Evolutionary conservation across 2,888 invertebrate genomes (phyloP).

Genomic region (Microdon myrmicae): DNA sequence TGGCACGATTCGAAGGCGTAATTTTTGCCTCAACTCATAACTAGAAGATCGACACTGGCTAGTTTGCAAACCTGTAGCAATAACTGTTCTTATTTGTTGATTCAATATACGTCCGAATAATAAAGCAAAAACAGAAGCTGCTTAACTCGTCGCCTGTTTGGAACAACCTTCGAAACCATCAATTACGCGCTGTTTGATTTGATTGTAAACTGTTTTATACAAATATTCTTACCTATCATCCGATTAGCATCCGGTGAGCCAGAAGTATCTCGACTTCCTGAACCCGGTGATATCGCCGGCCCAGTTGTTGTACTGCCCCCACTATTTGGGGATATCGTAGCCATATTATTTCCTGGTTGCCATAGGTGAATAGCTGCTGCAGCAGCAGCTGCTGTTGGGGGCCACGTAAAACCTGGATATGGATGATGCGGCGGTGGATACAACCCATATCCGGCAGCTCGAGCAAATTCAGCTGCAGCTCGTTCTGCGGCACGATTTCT

Average conservation of each 20-base stretch:
- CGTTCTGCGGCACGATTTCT: slow-evolving; percentile 95
- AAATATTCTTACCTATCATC: slow-evolving; percentile 62
- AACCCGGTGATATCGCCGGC: slow-evolving; percentile 69
- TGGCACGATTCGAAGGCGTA: no score
- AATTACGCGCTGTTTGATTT: background rate
- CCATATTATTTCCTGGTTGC: slow-evolving; percentile 70
- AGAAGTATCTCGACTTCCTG: slow-evolving; percentile 64
- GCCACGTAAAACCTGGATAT: slow-evolving; percentile 71
- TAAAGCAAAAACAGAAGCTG: no score
- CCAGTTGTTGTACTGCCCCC: slow-evolving; percentile 68
- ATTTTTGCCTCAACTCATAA: no score
- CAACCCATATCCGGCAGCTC: slow-evolving; percentile 89
- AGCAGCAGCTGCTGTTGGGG: slow-evolving; percentile 65
- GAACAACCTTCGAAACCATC: no score
- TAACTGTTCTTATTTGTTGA: no score
- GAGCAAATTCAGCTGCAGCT: slow-evolving; percentile 94
- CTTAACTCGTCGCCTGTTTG: no score
- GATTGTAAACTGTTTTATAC: no score
- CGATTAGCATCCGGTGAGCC: slow-evolving; percentile 65
- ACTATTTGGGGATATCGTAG: slow-evolving; percentile 69
- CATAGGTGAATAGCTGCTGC: slow-evolving; percentile 68
- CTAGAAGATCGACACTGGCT: no score
- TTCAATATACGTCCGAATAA: no score
- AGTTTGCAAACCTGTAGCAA: no score
- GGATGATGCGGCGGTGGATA: slow-evolving; percentile 78